Conservation (phyloP, 2,888 invertebrate species). For the Parthenolecanium corni region DNA sequence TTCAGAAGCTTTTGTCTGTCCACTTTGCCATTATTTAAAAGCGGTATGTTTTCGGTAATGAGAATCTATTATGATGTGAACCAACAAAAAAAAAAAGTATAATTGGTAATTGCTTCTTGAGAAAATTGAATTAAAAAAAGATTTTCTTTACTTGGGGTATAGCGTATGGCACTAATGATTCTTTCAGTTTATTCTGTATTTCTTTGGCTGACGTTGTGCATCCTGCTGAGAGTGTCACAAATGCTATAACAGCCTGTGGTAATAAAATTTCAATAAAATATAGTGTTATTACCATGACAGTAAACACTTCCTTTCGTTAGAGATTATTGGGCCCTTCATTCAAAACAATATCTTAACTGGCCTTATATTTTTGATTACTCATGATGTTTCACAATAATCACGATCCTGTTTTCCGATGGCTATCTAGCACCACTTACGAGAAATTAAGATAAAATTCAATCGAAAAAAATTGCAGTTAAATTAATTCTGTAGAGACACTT, state of each 20-base stretch:
- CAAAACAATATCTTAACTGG: too few species aligned
- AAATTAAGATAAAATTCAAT: too few species aligned
- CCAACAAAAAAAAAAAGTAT: too few species aligned
- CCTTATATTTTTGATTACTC: too few species aligned
- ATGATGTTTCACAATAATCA: too few species aligned
- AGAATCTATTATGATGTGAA: slow-evolving; percentile 45
- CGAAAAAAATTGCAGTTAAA: too few species aligned
- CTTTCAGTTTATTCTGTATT: slow-evolving; percentile 53
- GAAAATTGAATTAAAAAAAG: too few species aligned
- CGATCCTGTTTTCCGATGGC: too few species aligned
- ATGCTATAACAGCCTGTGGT: slow-evolving; percentile 59
- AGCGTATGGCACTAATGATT: slow-evolving; percentile 62
- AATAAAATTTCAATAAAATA: slow-evolving; percentile 17
- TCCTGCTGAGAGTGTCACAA: slow-evolving; percentile 43
- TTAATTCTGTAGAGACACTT: too few species aligned
- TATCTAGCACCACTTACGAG: too few species aligned
- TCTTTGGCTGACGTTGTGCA: slow-evolving; percentile 43
- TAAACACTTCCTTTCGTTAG: not conserved
- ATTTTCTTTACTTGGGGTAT: slow-evolving; percentile 61
- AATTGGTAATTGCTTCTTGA: too few species aligned
- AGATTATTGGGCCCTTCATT: too few species aligned
- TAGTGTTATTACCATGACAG: not conserved
- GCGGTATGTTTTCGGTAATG: slow-evolving; percentile 59
- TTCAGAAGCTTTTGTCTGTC: slow-evolving; percentile 67
- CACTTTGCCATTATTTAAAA: slow-evolving; percentile 75